These are phyloP conservation scores for Malurus splendens DNA, from an alignment of 2,797 vertebrate species.

Conservation along the genomic window DNA sequence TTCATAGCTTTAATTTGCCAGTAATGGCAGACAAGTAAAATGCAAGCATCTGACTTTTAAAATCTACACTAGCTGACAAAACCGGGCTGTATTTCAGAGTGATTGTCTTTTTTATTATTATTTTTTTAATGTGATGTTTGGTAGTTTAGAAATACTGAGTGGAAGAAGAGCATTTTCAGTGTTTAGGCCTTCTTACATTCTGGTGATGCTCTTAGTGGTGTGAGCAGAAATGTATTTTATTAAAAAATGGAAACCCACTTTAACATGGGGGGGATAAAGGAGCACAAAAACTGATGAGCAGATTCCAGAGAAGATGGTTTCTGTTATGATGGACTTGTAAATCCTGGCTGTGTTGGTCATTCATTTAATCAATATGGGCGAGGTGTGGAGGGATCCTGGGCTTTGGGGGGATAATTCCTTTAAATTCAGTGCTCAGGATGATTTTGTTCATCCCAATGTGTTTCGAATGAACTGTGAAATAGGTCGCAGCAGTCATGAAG, in stretches of 20 bases:
- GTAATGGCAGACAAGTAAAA: constrained; percentile 43
- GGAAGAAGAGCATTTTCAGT: not conserved
- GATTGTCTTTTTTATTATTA: not conserved
- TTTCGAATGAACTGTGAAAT: constrained; percentile 57
- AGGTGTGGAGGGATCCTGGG: not conserved
- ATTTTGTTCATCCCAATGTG: constrained; percentile 43
- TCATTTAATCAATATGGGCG: constrained; percentile 22
- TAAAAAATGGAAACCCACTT: not conserved
- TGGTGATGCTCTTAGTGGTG: not conserved
- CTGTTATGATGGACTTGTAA: not conserved
- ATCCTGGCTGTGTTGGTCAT: constrained; percentile 19
- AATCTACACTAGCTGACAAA: not conserved
- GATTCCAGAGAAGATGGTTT: constrained; percentile 2
- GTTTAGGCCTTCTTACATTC: not conserved
- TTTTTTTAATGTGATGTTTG: not conserved
- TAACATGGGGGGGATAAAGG: not conserved
- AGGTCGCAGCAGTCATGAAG: constrained; percentile 41
- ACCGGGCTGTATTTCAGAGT: not conserved
- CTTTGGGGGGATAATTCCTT: constrained; percentile 2
- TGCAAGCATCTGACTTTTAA: not conserved
- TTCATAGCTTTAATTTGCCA: constrained; percentile 36
- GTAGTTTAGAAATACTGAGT: not conserved
- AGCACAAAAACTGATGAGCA: not conserved
- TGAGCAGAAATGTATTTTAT: not conserved
- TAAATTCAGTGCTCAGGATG: constrained; percentile 21